A percentile compares a stretch with the other conserved stretches of the same genome.
Conservation (phyloP, 2,113 vertebrate genomes). For the Prionailurus viverrinus region DNA sequence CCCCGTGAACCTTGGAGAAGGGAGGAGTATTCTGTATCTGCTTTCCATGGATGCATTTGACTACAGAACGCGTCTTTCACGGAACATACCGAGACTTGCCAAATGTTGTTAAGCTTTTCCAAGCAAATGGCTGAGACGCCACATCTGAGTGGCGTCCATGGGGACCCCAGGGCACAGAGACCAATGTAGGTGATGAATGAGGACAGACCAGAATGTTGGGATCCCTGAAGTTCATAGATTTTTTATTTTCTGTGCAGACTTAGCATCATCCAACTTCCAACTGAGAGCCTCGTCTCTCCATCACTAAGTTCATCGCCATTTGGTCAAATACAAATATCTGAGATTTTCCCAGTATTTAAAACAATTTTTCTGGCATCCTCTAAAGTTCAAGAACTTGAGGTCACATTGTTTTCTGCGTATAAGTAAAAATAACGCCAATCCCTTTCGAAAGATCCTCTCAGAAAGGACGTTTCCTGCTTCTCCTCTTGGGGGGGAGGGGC, state of each 20-base stretch:
- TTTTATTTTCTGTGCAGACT: neutral
- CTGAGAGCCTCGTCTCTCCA: neutral
- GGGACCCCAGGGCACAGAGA: neutral
- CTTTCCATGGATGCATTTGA: accelerated
- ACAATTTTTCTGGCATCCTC: neutral
- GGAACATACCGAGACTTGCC: neutral
- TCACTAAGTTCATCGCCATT: neutral
- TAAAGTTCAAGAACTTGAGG: neutral
- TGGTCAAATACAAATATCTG: neutral
- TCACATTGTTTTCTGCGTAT: neutral
- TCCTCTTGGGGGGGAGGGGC: neutral
- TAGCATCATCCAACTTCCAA: neutral
- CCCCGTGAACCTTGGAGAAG: accelerated
- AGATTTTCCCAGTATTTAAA: neutral
- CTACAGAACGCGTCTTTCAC: neutral
- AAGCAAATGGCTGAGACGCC: accelerated
- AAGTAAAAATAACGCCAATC: neutral
- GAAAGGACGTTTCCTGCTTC: neutral
- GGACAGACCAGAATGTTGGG: accelerated
- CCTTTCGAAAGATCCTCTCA: neutral
- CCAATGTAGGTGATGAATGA: accelerated
- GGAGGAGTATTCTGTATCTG: accelerated
- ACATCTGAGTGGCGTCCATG: accelerated
- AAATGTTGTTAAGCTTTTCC: neutral
- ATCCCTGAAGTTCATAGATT: neutral